Evolutionary conservation across 2,113 vertebrate species (phyloP), one percentile per base, ranked within the genome.

Genomic region (Phycodurus eques): DNA sequence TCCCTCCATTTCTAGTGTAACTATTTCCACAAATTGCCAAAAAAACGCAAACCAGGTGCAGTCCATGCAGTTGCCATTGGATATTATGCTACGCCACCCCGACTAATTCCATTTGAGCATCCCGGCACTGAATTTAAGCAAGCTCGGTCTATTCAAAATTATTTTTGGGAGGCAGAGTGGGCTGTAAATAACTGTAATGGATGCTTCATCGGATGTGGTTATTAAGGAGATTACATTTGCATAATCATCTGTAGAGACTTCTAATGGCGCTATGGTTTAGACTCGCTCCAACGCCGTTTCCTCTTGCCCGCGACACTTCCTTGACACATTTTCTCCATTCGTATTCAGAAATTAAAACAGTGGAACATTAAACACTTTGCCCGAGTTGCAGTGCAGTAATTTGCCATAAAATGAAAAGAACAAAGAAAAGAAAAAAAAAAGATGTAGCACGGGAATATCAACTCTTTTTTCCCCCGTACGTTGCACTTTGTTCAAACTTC

Each of bases 171-270:
- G 33, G 11, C 17, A 54, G 6, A 70, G 39, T 31, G 56, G 54
- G 20, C 35, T 19, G n/a, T 49, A 35, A 60, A 60, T 39, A 19
- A 73, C 54, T n/a, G 20, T 39, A 54, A 70, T 53, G 22, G 42
- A 65, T 44, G 33, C 42, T 68, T 59, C 17, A 9, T 59, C 56
- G 46, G 53, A 43, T 61, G 57, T 31, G 6, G 17, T 59, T 59
- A 68, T 68, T 54, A 53, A 71, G 67, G 51, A 76, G 39, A 70
- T 64, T 64, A 76, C 47, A 70, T 64, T 69, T 70, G 8, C 67
- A 43, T 70, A 72, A 70, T 72, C 15, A 67, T 62, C 47, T 54
- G 42, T 31, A 64, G 31, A 63, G 42, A 63, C 65, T 76, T 74
- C 73, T 47, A 64, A 78, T 70, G 51, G 65, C 65, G 65, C 3